These are phyloP conservation scores for Scaptomyza pallida DNA, from an alignment of 1,140 invertebrate genomes.

Conservation along the genomic window DNA sequence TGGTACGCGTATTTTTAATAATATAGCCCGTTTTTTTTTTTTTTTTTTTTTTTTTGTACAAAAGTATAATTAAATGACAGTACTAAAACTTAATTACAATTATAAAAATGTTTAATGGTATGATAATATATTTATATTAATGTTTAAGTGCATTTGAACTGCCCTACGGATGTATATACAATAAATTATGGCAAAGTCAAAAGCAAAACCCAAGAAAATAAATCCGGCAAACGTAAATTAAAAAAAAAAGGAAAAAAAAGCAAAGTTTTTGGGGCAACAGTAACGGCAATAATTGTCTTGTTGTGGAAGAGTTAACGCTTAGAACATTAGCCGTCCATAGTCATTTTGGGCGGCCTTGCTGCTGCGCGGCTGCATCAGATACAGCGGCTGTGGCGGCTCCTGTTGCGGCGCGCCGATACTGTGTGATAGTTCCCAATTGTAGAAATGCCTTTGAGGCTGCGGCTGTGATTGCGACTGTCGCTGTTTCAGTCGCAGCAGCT, in stretches of 20 bases:
- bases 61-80: slow-evolving; percentile 64
- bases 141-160: slow-evolving; percentile 21
- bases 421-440: slow-evolving; percentile 74
- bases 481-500: slow-evolving; percentile 57
- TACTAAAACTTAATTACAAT: slow-evolving; percentile 66
- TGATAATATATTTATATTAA: too few species aligned
- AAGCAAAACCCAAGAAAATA: too few species aligned
- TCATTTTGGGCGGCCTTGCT: slow-evolving; percentile 71
- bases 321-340: slow-evolving; percentile 74
- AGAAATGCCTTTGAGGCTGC: slow-evolving; percentile 68
- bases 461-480: slow-evolving; percentile 52
- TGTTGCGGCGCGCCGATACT: slow-evolving; percentile 69
- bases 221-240: too few species aligned
- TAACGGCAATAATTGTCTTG: not conserved
- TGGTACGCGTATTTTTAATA: slow-evolving; percentile 24
- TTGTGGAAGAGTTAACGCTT: slow-evolving; percentile 26
- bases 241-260: slow-evolving; percentile 32
- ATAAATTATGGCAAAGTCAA: slow-evolving; percentile 76
- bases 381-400: slow-evolving; percentile 48
- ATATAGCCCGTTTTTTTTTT: slow-evolving; percentile 70
- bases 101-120: slow-evolving; percentile 53
- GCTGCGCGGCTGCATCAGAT: slow-evolving; percentile 63
- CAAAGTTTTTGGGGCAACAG: slow-evolving; percentile 11
- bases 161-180: slow-evolving; percentile 66
- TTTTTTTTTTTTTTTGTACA: too few species aligned